A percentile compares a stretch with the other conserved stretches of the same genome.
Conservation (phyloP, 2,888 invertebrate genomes). For the Busseola fusca region DNA sequence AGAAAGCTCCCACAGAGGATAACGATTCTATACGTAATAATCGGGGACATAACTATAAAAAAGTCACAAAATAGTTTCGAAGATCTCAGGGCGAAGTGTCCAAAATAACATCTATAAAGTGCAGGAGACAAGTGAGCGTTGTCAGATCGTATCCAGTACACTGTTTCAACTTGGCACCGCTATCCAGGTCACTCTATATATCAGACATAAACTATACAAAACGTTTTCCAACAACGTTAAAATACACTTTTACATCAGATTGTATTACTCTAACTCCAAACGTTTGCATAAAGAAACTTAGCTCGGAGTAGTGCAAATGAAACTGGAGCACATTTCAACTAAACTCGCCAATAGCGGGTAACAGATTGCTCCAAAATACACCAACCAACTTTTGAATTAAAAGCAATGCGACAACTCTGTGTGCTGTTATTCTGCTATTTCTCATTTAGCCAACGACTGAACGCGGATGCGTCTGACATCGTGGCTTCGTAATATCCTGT, state of each 20-base stretch:
- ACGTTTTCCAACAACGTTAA: constrained; percentile 43
- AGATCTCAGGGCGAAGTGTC: background rate
- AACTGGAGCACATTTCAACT: constrained; percentile 45
- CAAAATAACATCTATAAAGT: constrained; percentile 19
- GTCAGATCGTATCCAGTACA: constrained; percentile 21
- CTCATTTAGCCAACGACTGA: constrained; percentile 81
- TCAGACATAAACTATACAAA: constrained; percentile 39
- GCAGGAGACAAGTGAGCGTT: constrained; percentile 26
- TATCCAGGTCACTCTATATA: constrained; percentile 44
- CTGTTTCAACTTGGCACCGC: constrained; percentile 40
- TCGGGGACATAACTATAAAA: background rate
- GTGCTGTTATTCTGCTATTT: constrained; percentile 77
- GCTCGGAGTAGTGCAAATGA: constrained; percentile 37
- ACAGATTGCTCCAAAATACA: constrained; percentile 56
- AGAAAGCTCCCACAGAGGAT: background rate
- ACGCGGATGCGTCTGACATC: constrained; percentile 82
- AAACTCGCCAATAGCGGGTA: constrained; percentile 48
- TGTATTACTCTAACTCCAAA: constrained; percentile 34
- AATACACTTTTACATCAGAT: constrained; percentile 50
- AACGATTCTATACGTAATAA: background rate
- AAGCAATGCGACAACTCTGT: constrained; percentile 57
- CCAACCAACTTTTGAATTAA: constrained; percentile 59
- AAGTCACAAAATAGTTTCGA: constrained; percentile 17
- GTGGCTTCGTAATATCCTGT: constrained; percentile 87
- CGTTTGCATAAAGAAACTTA: constrained; percentile 55